phyloP scores from a whole-genome alignment of 2,797 vertebrate genomes.

The Mus caroli region DNA sequence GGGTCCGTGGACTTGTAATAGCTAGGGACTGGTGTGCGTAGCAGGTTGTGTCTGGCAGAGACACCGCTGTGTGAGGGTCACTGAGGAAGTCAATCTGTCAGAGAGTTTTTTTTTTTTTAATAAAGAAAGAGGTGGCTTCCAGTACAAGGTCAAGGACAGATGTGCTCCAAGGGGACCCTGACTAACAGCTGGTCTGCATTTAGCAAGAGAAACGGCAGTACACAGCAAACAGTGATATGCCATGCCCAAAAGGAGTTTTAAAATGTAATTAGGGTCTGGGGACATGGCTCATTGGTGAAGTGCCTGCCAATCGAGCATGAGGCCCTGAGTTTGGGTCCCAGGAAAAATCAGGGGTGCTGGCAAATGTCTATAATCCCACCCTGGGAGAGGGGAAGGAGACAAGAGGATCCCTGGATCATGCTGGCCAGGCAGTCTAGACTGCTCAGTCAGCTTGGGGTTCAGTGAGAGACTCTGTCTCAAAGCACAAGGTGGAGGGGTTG shows the following conservation, averaged over 20 bases:
- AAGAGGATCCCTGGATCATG: no score
- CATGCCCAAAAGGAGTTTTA: accelerated
- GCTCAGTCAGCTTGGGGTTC: background rate
- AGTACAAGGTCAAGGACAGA: slow-evolving; percentile 42
- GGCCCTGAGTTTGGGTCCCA: background rate
- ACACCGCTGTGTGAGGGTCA: background rate
- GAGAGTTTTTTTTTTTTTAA: background rate
- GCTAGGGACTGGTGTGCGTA: background rate
- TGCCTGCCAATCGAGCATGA: background rate
- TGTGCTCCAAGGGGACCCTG: background rate
- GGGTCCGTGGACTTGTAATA: background rate
- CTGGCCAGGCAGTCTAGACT: background rate
- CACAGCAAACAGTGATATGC: background rate
- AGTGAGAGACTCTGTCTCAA: background rate
- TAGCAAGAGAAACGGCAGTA: no score
- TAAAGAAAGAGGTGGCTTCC: background rate
- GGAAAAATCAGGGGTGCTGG: background rate
- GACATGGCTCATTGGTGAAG: background rate
- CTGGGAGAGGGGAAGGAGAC: no score
- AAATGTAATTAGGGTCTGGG: background rate
- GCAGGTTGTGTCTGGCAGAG: background rate
- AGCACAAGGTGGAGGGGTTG: background rate
- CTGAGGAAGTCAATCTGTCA: background rate
- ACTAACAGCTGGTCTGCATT: background rate
- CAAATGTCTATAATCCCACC: background rate